These are phyloP conservation scores for Telmatochromis sp. DNA, from an alignment of 2,113 vertebrate species.

Conservation along the genomic window DNA sequence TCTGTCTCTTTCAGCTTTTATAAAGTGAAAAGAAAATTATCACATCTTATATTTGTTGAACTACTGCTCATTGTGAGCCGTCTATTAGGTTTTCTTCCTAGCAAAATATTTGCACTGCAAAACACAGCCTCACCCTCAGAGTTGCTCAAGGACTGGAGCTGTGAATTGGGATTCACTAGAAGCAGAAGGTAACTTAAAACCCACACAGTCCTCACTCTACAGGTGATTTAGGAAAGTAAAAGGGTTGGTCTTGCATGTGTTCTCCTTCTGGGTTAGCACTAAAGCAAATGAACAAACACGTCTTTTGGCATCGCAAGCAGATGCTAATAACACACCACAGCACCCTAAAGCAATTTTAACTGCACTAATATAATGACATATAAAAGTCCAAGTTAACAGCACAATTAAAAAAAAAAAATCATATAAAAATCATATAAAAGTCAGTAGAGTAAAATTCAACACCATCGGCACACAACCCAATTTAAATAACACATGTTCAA, in stretches of 20 bases:
- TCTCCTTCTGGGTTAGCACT: neutral
- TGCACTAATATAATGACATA: neutral
- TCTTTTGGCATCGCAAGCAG: neutral
- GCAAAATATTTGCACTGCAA: neutral
- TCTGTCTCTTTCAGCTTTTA: neutral
- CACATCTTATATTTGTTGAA: neutral
- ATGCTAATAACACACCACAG: neutral
- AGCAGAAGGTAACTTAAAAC: neutral
- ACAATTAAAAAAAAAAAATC: neutral
- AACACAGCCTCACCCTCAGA: neutral
- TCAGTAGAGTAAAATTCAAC: neutral
- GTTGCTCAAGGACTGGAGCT: neutral
- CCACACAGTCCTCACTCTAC: neutral
- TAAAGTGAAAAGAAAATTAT: neutral
- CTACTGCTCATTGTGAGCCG: neutral
- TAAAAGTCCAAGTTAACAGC: neutral
- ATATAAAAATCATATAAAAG: neutral
- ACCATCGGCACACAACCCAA: neutral
- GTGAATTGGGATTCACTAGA: neutral
- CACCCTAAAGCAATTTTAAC: neutral
- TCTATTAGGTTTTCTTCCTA: neutral
- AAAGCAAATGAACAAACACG: neutral
- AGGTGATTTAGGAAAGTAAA: neutral
- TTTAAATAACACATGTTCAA: neutral
- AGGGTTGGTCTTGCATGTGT: neutral